Base-by-base conservation (phyloP, 2,888 invertebrate genomes). In the Euzophera pinguis region DNA sequence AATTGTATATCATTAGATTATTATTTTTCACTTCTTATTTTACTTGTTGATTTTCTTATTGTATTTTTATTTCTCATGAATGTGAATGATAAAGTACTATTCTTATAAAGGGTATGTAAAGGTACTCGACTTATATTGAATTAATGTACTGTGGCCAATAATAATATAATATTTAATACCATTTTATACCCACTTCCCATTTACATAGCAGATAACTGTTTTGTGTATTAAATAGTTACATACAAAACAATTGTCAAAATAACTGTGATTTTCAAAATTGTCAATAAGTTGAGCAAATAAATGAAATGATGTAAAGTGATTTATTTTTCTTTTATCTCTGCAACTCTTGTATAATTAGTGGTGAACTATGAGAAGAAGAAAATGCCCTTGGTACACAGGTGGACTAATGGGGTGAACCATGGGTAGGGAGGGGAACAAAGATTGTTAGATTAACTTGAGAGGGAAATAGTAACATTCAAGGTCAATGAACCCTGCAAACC, bases 181-280 rank as follows among this genome's bases (percentile, higher is more conserved):
- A 80, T 90, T 90, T 90, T 90, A 71, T 90, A 90, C 90, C 88
- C 89, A 80, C 78, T 84, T 76, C 84, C 86, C 84, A 74, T 86
- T 83, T 82, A 85, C 75, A 83, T 85, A 84, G 81, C 79, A 73
- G 84, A 75, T 81, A 75, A 73, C 73, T 81, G 86, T 82, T 83
- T 73, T 71, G 69, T 83, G 84, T 86, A 84, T 83, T 83, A 76
- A 50, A 81, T 78, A 84, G 73, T 85, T 85, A 86, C 84, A 77
- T 85, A 86, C 84, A 77, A 76, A 79, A 75, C 78, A 84, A 82
- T 77, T 86, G 88, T 89, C 88, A 86, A 88, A 84, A 81, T 82
- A 89, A 89, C 90, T 89, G 90, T 90, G 90, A 90, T 90, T 90
- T 87, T 89, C 89, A 82, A 89, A 89, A 89, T 89, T 90, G 89